A percentile compares a stretch with the other conserved stretches of the same genome.
phyloP scores from a whole-genome alignment of 2,797 vertebrate genomes.

The Choloepus didactylus region DNA sequence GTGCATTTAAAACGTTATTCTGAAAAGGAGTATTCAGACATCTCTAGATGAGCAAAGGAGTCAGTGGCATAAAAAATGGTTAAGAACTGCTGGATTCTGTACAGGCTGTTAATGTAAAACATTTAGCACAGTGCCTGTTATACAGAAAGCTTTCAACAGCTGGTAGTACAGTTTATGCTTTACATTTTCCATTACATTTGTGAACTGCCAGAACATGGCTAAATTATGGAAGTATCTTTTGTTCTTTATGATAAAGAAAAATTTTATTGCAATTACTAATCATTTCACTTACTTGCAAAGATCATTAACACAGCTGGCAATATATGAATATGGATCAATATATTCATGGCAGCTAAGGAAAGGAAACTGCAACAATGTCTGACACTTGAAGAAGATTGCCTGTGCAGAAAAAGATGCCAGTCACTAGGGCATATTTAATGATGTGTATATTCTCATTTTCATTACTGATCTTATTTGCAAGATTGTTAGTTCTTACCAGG shows the following conservation, averaged over 20 bases:
- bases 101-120: background rate
- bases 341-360: slow-evolving; percentile 98
- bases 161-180: background rate
- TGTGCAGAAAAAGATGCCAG: slow-evolving; percentile 83
- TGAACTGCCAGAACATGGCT: background rate
- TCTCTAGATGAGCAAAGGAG: background rate
- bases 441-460: background rate
- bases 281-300: slow-evolving; percentile 96
- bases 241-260: slow-evolving; percentile 1
- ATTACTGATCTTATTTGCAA: background rate
- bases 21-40: background rate
- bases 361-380: slow-evolving; percentile 96
- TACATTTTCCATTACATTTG: background rate
- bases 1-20: background rate
- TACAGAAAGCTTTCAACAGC: background rate
- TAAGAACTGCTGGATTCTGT: background rate
- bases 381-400: slow-evolving; percentile 99
- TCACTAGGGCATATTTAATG: slow-evolving; percentile 52
- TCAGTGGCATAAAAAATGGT: background rate
- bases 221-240: background rate
- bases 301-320: slow-evolving; percentile 98
- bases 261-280: background rate
- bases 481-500: background rate
- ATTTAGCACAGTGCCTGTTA: background rate
- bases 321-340: slow-evolving; percentile 98